Base-by-base conservation (phyloP, 2,888 invertebrate genomes). In the Oxytorus armatus region DNA sequence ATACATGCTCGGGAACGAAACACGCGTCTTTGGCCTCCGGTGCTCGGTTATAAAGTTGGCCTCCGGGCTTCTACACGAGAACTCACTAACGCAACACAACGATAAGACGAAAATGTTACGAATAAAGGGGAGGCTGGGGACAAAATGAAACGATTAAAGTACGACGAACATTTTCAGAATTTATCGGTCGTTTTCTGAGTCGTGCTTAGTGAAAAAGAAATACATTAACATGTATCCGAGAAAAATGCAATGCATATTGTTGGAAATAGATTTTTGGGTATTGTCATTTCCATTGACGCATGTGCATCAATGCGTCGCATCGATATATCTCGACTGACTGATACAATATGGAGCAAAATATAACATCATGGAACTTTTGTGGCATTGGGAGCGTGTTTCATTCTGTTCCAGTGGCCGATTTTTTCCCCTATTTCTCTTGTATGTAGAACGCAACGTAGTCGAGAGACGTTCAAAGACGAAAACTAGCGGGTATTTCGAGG, bases 1-100 rank as follows among this genome's bases (percentile, higher is more conserved):
- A 91, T 90, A 90, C 88, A 49, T n/a, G n/a, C 49, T 25, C 11
- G 47, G 36, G 57, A 21, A 57, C 21, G 86, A 85, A 85, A 86
- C 87, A 88, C 90, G 89, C 88, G 88, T 86, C 87, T 75, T 77
- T 73, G 74, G 76, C 77, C 74, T 74, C 47, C 61, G 70, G 75
- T 44, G 39, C 36, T 72, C 63, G 69, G 51, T n/a, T n/a, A 36
- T 44, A 80, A 77, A 77, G 73, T 80, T 65, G 42, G 73, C 80
- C 80, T 57, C 42, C 53, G 65, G 81, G 74, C 65, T 74, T 77
- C 29, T 61, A 42, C 73, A 36, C 59, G 55, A 16, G 10, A 72
- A 66, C 44, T 44, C 53, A 39, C 65, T 16, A 29, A 42, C n/a
- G 23, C 39, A 16, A n/a, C 61, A 47, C 42, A 42, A 39, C 14